Conservation (phyloP, 2,113 vertebrate species). For the Oceanodroma tethys region DNA sequence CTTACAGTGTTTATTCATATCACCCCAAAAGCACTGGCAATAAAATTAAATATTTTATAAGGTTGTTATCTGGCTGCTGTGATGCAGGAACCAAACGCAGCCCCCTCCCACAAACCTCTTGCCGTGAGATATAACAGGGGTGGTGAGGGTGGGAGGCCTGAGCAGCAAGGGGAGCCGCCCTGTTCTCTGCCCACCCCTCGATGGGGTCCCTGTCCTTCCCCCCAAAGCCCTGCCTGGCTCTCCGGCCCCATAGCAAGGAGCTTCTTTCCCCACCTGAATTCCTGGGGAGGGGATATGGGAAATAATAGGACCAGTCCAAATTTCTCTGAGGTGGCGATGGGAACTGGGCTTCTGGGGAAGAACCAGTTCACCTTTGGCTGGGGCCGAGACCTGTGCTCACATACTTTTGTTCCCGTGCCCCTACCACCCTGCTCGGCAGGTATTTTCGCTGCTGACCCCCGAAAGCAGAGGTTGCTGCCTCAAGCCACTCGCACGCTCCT, state of each 20-base stretch:
- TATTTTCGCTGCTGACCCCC: neutral
- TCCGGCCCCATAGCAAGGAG: neutral
- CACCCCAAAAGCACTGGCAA: neutral
- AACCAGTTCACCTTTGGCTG: neutral
- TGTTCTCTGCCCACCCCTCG: neutral
- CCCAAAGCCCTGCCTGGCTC: neutral
- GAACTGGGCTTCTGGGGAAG: neutral
- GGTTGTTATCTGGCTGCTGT: neutral
- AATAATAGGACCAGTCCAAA: neutral
- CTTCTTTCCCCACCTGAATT: neutral
- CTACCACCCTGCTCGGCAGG: fast-evolving
- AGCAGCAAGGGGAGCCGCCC: neutral
- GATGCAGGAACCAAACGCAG: neutral
- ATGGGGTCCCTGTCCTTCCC: neutral
- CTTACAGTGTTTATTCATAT: neutral
- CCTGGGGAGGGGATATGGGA: neutral
- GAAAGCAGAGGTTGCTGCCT: neutral
- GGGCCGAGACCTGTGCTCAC: neutral
- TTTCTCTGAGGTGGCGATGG: neutral
- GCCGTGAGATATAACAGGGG: fast-evolving
- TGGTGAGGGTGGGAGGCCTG: neutral
- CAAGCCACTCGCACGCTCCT: fast-evolving
- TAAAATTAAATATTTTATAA: neutral
- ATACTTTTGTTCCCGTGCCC: fast-evolving
- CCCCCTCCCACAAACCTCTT: neutral